A percentile compares a stretch with the other conserved stretches of the same genome.
These are phyloP conservation scores for Prietella phreatophila DNA, from an alignment of 2,113 vertebrate species.

Conservation along the genomic window DNA sequence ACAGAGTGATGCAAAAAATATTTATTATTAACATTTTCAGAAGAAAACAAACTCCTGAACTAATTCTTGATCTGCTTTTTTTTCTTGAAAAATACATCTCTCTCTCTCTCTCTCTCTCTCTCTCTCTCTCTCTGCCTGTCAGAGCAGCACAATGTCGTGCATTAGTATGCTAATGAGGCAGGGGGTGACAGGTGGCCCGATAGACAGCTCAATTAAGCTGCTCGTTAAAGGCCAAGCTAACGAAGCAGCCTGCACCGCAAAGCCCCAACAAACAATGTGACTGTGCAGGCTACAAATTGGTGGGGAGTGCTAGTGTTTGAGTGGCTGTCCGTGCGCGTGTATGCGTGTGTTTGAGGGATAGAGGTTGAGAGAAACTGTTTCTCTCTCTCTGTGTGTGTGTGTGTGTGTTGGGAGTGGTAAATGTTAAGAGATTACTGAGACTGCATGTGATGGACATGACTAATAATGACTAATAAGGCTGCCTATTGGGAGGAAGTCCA, in stretches of 20 bases:
- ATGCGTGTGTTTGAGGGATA: slow-evolving; percentile 51
- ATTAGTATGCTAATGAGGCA: slow-evolving; percentile 99
- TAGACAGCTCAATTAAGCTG: slow-evolving; percentile 99
- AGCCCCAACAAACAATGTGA: slow-evolving; percentile 95
- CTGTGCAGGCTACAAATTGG: slow-evolving; percentile 96
- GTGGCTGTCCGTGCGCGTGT: slow-evolving; percentile 29
- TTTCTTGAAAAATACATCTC: background rate
- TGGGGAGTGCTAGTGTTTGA: slow-evolving; percentile 66
- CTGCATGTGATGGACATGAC: slow-evolving; percentile 89
- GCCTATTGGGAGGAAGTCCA: background rate
- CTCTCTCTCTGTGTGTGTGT: slow-evolving; percentile 6
- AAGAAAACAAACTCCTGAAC: background rate
- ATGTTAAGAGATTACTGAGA: slow-evolving; percentile 77
- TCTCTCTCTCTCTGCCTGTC: slow-evolving; percentile 89
- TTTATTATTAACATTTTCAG: background rate
- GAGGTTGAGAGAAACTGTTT: slow-evolving; percentile 27
- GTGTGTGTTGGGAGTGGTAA: slow-evolving; percentile 44
- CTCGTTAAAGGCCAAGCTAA: slow-evolving; percentile 99
- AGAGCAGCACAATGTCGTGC: slow-evolving; percentile 95
- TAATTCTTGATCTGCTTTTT: background rate
- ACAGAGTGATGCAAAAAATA: background rate
- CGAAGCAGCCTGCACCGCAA: slow-evolving; percentile 93
- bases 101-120: slow-evolving; percentile 59
- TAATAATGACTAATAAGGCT: slow-evolving; percentile 83
- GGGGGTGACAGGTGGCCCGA: slow-evolving; percentile 97